Evolutionary conservation across 1,140 invertebrate species (phyloP).

Genomic region (Drosophila sp.): DNA sequence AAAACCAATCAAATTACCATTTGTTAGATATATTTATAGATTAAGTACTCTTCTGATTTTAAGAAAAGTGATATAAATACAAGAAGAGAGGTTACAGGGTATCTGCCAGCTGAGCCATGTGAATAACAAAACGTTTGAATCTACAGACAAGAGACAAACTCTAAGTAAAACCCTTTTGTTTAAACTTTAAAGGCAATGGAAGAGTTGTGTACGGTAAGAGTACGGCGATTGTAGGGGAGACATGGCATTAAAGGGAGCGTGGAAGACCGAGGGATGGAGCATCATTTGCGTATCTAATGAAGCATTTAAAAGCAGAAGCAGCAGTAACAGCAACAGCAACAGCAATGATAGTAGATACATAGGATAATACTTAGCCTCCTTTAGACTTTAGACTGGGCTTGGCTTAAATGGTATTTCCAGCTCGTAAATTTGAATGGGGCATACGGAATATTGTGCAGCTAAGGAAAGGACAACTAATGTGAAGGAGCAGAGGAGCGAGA

Average conservation of each 20-base stretch:
- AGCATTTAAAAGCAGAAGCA: slow-evolving; percentile 59
- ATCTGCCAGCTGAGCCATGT: background rate
- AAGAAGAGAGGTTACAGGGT: background rate
- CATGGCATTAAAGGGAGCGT: background rate
- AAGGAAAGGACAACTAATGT: slow-evolving; percentile 17
- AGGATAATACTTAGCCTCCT: slow-evolving; percentile 12
- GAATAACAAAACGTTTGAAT: slow-evolving; percentile 9
- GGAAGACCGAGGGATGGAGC: background rate
- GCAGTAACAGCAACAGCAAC: slow-evolving; percentile 21
- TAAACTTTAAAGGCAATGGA: background rate
- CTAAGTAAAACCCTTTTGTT: slow-evolving; percentile 24
- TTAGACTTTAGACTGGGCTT: slow-evolving; percentile 11
- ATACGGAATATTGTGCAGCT: slow-evolving; percentile 15
- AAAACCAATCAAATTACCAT: too few relatives aligned
- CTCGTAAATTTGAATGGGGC: slow-evolving; percentile 64
- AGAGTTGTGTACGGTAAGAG: background rate
- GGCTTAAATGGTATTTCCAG: slow-evolving; percentile 59
- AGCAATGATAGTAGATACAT: slow-evolving; percentile 28
- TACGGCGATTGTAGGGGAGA: background rate
- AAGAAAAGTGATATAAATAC: too few relatives aligned
- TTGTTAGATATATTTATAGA: too few relatives aligned
- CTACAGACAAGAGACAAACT: slow-evolving; percentile 12
- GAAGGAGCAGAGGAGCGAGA: background rate
- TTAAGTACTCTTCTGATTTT: too few relatives aligned
- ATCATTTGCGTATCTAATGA: slow-evolving; percentile 69